Conservation (phyloP, 2,888 invertebrate species). For the Polymixis lichenea region DNA sequence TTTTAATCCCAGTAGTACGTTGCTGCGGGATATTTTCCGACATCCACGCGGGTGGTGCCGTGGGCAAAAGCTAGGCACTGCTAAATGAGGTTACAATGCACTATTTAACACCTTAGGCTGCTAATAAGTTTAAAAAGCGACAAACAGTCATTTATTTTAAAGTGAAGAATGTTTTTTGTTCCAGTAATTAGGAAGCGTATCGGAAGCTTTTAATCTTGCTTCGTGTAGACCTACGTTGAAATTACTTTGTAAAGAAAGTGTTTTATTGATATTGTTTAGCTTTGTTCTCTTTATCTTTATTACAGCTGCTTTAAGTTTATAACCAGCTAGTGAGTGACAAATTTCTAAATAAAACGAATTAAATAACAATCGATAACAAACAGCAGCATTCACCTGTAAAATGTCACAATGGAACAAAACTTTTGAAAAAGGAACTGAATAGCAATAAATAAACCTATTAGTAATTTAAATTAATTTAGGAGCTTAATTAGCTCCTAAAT, state of each 20-base stretch:
- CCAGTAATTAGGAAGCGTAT: conserved; percentile 38
- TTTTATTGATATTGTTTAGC: conserved; percentile 32
- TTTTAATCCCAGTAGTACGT: too few relatives aligned
- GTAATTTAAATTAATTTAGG: too few relatives aligned
- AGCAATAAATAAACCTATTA: too few relatives aligned
- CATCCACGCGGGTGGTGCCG: too few relatives aligned
- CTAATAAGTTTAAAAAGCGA: conserved; percentile 28
- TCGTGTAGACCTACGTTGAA: conserved; percentile 16
- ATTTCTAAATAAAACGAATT: not conserved
- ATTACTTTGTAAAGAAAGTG: conserved; percentile 24
- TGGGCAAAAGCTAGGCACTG: not conserved
- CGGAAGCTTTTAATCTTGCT: conserved; percentile 21
- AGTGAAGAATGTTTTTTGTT: conserved; percentile 29
- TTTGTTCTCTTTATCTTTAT: not conserved
- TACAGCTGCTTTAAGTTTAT: not conserved
- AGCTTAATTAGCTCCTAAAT: too few relatives aligned
- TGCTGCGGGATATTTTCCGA: too few relatives aligned
- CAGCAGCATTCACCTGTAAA: not conserved
- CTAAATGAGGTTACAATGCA: conserved; percentile 19
- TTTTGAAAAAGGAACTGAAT: too few relatives aligned
- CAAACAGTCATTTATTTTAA: conserved; percentile 22
- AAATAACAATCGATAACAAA: not conserved
- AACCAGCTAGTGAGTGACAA: too few relatives aligned
- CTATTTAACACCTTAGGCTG: conserved; percentile 27
- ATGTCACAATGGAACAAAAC: not conserved